Evolutionary conservation across 2,113 vertebrate species (phyloP).

Genomic region (Vanacampus margaritifer): DNA sequence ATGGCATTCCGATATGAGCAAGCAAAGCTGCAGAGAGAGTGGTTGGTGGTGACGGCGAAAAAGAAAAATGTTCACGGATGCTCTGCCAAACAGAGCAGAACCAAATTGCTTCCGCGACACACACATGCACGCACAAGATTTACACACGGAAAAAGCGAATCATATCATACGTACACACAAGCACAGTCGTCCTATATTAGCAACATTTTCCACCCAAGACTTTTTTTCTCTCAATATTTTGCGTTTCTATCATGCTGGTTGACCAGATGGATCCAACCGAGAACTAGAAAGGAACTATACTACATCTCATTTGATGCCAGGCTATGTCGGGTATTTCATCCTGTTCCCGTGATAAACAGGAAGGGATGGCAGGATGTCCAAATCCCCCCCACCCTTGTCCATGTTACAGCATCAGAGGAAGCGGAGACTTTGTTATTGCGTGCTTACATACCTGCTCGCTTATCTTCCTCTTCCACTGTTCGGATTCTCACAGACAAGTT

Average conservation of each 20-base stretch:
- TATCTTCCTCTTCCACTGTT: too few relatives aligned
- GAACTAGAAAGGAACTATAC: constrained; percentile 40
- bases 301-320: constrained; percentile 47
- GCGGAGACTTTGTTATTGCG: too few relatives aligned
- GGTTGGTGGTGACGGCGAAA: constrained; percentile 27
- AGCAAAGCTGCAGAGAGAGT: constrained; percentile 33
- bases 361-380: constrained; percentile 56
- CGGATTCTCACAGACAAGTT: too few relatives aligned
- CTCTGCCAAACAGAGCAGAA: constrained; percentile 69
- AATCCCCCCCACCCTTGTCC: constrained; percentile 24
- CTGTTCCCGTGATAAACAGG: constrained; percentile 50
- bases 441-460: too few relatives aligned
- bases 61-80: constrained; percentile 61
- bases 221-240: not conserved
- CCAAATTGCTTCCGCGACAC: constrained; percentile 48
- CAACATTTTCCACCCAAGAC: constrained; percentile 1
- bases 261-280: constrained; percentile 63
- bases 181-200: not conserved
- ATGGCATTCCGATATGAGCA: constrained; percentile 28
- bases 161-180: constrained; percentile 12
- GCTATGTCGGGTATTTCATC: constrained; percentile 44
- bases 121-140: constrained; percentile 6
- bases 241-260: constrained; percentile 10
- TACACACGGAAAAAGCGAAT: not conserved
- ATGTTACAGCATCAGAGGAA: not conserved